Evolutionary conservation across 1,140 invertebrate species (phyloP), one percentile per base, ranked within the genome.

Genomic region (Cotesia glomerata): DNA sequence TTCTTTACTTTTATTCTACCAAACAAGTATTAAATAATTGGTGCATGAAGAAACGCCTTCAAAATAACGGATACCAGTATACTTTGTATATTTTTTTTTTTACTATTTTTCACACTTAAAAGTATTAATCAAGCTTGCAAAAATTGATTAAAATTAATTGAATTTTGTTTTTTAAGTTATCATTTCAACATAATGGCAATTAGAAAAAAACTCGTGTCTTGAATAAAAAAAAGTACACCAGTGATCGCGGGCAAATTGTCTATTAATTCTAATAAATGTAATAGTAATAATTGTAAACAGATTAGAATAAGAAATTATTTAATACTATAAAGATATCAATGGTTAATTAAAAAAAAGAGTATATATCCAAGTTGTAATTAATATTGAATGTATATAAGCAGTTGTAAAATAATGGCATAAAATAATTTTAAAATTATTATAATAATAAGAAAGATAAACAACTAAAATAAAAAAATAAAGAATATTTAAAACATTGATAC

Each of bases 11-110:
- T n/a, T 32, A 32, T 66, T 51, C 54, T 66, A 66, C 65, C 65
- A 68, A 35, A 54, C 14, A 34, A 68, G 65, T 66, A 66, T 66
- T 66, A 66, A 66, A 51, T 51, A 62, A 34, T 62, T 34, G 5
- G 26, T 52, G 26, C 11, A 26, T 59, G 26, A 26, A 59, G 7
- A 59, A 59, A 59, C 32, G 9, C 26, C 9, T 32, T 59, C 11
- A 11, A 32, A 26, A 4, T 26, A 59, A 59, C 11, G 26, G 26
- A 59, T 59, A 26, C 26, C 16, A 32, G 56, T 59, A 59, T 11
- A 59, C 11, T 26, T 32, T 13, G 4, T 59, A 26, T 32, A 13
- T 26, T 34, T 14, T 56, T 7, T 56, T 11, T 4, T 11, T 26
- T 59, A 4, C 32, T 59, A 9, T 59, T 59, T 7, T 59, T 26